Evolutionary conservation across 2,888 invertebrate species (phyloP), one percentile per base, ranked within the genome.

Genomic region (Papilio protenor): DNA sequence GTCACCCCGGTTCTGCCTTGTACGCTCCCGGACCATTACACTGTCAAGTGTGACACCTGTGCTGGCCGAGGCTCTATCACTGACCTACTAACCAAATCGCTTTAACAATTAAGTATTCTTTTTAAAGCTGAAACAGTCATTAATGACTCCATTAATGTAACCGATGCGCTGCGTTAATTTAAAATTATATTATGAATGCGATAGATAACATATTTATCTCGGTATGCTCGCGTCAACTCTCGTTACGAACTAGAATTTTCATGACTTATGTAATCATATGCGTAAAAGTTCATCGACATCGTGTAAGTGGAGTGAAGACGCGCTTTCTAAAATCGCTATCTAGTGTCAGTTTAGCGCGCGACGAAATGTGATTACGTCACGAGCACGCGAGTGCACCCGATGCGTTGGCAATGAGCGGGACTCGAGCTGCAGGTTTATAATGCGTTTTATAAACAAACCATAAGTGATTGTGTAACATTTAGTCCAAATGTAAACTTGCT

Each of bases 261-360:
- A 75, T 64, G 27, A 75, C 40, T 78, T 78, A 69, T 23, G 57
- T 72, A 78, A 78, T 66, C 47, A 61, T 66, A 78, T 79, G 80
- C 73, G 81, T 71, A 76, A 82, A 82, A 85, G 92, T 89, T 93
- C 92, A 85, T 86, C 88, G 94, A 93, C 94, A 89, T 84, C 79
- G 82, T 80, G 81, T 85, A 86, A 86, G 86, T 86, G 84, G 84
- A 88, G 87, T 89, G 86, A 87, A 89, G 87, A 89, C 87, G 84
- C 88, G 91, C 94, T 94, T 94, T 94, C 94, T 94, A 94, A 93
- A 94, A 89, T 91, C 90, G 87, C 89, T 90, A 92, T 91, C 90
- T 87, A 90, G 87, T 90, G 92, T 92, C 93, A 92, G 91, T 91
- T 90, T 89, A 84, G 89, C 90, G 91, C 90, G 93, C 90, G 89